Evolutionary conservation across 2,113 vertebrate species (phyloP), one percentile per base, ranked within the genome.

Genomic region (Rutilus rutilus): DNA sequence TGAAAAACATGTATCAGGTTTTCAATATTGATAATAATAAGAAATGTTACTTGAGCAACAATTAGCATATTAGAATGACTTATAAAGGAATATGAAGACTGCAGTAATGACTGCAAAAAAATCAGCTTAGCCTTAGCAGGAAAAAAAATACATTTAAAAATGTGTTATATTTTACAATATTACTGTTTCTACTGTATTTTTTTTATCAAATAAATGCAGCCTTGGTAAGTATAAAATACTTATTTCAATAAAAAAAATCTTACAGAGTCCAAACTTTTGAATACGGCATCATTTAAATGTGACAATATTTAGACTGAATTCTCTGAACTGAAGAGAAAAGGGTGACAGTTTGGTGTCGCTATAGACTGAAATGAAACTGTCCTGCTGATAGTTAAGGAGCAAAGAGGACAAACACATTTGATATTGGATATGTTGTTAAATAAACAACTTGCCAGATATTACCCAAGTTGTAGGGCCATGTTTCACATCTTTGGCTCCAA

Each of bases 401-500:
- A 69, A 69, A 2, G 65, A 36, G 33, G 33, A 69, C 17, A 69
- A 71, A 39, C 9, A 5, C 5, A 42, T 42, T 39, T 42, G 23
- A 25, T 78, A 60, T 78, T 78, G 12, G 12, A 8, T 25, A 25
- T 78, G 52, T 59, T 78, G 19, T 67, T 65, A 33, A 67, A 82
- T 69, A 33, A 67, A 50, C 33, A 6, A 52, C 5, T 47, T 52
- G 54, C 42, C 57, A 62, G 23, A 54, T 30, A 52, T 30, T 76
- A 47, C 21, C 10, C 21, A 0, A 62, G 57, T 62, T 60, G 21
- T 62, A 39, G 23, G 12, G 10, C 17, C 27, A 27, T 50, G 17
- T 14, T 82, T 27, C 42, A 30, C 42, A 82, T 82, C n/a, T 50
- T 67, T 65, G 45, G 60, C 25, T 64, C 12, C n/a, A 52, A 82